Evolutionary conservation across 2,797 vertebrate species (phyloP).

Genomic region (Coccyzus lansbergi): DNA sequence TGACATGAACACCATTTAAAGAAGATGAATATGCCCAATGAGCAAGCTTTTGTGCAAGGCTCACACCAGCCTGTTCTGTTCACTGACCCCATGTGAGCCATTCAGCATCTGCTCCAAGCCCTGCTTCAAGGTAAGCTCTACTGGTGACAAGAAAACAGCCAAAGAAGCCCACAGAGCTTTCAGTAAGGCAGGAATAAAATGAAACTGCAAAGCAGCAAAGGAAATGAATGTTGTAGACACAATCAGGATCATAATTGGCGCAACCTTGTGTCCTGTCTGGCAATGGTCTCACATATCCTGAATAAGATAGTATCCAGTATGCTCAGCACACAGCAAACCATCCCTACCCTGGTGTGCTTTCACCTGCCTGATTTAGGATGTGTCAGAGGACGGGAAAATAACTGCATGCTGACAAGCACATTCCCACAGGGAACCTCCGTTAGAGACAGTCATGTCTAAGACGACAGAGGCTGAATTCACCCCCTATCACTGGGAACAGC

Average conservation of each 20-base stretch:
- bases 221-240: not conserved
- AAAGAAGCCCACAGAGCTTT: not conserved
- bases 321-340: not conserved
- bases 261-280: not conserved
- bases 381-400: not conserved
- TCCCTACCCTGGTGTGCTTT: not conserved
- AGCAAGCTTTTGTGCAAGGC: not conserved
- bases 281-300: not conserved
- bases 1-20: not conserved
- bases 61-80: not conserved
- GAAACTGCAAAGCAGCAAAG: not conserved
- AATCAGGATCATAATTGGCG: not conserved
- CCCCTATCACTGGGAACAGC: not conserved
- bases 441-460: not conserved
- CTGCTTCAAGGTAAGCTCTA: not conserved
- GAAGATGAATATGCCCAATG: not conserved
- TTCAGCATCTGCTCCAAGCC: not conserved
- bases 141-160: not conserved
- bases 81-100: fast-evolving
- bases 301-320: not conserved
- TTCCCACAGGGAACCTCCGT: not conserved
- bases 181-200: not conserved
- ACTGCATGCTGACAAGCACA: not conserved
- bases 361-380: not conserved
- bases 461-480: not conserved